Conservation (phyloP, 2,797 vertebrate genomes). For the Myiotriccus ornatus region DNA sequence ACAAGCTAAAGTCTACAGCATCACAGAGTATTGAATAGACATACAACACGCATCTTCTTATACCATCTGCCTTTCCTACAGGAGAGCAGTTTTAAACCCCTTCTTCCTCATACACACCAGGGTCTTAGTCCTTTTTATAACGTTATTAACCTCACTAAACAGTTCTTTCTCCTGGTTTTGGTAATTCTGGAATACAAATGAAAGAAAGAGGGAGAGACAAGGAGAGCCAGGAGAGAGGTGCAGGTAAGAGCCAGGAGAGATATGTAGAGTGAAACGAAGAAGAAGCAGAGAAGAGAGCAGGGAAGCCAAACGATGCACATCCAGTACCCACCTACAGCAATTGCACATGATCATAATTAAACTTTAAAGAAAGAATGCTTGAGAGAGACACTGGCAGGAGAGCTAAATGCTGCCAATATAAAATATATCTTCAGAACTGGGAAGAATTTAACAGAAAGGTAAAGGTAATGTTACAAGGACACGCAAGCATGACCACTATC, state of each 20-base stretch:
- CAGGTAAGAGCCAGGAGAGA: not conserved
- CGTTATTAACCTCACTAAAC: slow-evolving; percentile 1
- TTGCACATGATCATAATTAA: not conserved
- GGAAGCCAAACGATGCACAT: not conserved
- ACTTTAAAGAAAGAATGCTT: not conserved
- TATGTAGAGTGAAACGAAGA: not conserved
- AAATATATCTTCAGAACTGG: not conserved
- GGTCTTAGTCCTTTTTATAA: slow-evolving; percentile 5
- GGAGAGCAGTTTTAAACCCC: not conserved
- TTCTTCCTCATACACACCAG: not conserved
- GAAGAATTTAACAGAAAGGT: not conserved
- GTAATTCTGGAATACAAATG: slow-evolving; percentile 6
- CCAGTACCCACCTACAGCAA: not conserved
- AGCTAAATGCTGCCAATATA: not conserved
- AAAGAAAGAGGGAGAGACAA: not conserved
- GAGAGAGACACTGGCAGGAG: not conserved
- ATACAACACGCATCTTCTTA: not conserved
- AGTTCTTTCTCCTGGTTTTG: not conserved
- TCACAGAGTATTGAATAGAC: not conserved
- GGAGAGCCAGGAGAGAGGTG: not conserved
- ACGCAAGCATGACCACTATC: not conserved
- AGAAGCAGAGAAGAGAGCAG: not conserved
- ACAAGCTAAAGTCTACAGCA: not conserved
- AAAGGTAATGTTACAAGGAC: not conserved
- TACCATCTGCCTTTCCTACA: not conserved